Conservation (phyloP, 2,888 invertebrate species). For the Tridacna gigas region DNA sequence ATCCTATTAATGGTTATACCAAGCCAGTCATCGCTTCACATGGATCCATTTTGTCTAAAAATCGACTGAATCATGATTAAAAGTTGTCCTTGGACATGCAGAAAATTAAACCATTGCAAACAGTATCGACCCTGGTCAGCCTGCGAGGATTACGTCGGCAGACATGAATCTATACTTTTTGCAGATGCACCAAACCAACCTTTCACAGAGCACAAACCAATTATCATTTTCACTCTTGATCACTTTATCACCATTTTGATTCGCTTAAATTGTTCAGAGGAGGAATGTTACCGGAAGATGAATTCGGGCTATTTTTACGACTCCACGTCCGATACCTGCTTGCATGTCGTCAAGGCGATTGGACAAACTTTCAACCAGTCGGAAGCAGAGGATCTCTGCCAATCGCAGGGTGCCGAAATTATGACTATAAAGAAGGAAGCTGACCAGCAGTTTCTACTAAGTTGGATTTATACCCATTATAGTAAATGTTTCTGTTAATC, state of each 20-base stretch:
- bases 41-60: too few species aligned
- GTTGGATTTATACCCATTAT: constrained; percentile 7
- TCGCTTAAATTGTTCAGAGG: neutral
- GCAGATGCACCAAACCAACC: too few species aligned
- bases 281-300: neutral
- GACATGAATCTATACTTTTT: too few species aligned
- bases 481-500: neutral
- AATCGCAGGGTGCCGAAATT: neutral
- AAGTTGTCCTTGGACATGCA: too few species aligned
- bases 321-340: neutral
- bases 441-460: neutral
- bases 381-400: neutral
- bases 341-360: neutral
- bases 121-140: too few species aligned
- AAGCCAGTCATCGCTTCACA: too few species aligned
- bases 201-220: neutral
- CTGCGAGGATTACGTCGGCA: too few species aligned
- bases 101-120: too few species aligned
- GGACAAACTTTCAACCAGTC: neutral
- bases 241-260: neutral
- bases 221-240: neutral
- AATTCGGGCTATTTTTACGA: constrained; percentile 3
- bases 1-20: too few species aligned
- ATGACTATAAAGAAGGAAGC: neutral
- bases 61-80: too few species aligned